Percentiles rank a stretch among this genome's conserved stretches.
These are phyloP conservation scores for Theristicus caerulescens DNA, from an alignment of 2,113 vertebrate genomes.

Conservation along the genomic window DNA sequence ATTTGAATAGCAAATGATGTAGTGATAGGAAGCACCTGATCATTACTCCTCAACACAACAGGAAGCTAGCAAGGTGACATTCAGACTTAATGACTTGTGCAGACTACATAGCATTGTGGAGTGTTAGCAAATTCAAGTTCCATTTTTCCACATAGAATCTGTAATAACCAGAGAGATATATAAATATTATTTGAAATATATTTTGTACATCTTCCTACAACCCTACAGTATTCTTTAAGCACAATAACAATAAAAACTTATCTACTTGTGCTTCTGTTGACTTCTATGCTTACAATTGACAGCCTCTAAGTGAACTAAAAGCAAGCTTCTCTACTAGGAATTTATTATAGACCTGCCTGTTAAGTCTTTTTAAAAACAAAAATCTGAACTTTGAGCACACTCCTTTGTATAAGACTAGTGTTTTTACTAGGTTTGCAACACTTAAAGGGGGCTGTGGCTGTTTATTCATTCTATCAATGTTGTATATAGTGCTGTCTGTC, in stretches of 20 bases:
- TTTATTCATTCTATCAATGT: neutral
- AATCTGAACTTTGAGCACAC: neutral
- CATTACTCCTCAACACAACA: neutral
- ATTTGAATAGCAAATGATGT: neutral
- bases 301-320: neutral
- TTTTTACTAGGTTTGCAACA: neutral
- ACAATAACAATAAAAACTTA: neutral
- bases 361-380: neutral
- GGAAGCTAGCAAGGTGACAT: neutral
- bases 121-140: neutral
- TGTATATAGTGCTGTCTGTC: neutral
- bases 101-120: neutral
- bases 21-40: neutral
- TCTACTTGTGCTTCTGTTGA: neutral
- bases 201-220: neutral
- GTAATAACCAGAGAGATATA: neutral
- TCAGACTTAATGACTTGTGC: neutral
- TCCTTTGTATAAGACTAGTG: neutral
- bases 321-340: neutral
- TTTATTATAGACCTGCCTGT: neutral
- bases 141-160: neutral
- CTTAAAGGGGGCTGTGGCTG: fast-evolving
- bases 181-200: neutral
- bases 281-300: neutral
- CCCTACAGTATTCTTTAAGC: neutral